These are phyloP conservation scores for Squalus acanthias DNA, from an alignment of 2,797 vertebrate genomes.

Conservation along the genomic window DNA sequence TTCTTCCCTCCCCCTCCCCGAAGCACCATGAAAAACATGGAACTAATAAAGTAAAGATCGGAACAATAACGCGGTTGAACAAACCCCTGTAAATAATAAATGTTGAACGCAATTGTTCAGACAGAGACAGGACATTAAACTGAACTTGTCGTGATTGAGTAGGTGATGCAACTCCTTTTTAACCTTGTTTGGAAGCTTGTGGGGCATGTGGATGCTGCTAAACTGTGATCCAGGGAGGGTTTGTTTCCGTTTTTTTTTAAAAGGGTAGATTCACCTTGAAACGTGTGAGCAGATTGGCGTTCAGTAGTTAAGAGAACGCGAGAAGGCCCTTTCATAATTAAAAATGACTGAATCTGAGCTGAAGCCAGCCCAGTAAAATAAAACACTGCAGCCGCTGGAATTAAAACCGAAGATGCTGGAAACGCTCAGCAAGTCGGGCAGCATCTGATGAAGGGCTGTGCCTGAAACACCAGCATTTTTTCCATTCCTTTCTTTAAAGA, in stretches of 20 bases:
- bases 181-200: background rate
- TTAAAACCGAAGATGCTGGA: background rate
- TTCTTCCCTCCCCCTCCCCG: background rate
- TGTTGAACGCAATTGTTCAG: background rate
- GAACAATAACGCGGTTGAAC: background rate
- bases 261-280: background rate
- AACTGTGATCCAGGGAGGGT: background rate
- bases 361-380: background rate
- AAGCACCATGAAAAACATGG: background rate
- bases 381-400: background rate
- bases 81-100: background rate
- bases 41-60: background rate
- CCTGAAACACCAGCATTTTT: background rate
- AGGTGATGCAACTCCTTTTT: background rate
- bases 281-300: background rate
- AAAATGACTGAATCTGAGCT: background rate
- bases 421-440: background rate
- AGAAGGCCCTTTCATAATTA: background rate
- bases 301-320: background rate
- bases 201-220: background rate
- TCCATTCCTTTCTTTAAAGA: background rate
- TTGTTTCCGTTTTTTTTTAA: background rate
- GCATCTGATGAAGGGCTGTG: background rate
- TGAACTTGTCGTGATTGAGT: background rate
- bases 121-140: background rate